Percentiles rank a stretch among this genome's conserved stretches.
Evolutionary conservation across 2,113 vertebrate genomes (phyloP).

Genomic region (Zootoca vivipara): DNA sequence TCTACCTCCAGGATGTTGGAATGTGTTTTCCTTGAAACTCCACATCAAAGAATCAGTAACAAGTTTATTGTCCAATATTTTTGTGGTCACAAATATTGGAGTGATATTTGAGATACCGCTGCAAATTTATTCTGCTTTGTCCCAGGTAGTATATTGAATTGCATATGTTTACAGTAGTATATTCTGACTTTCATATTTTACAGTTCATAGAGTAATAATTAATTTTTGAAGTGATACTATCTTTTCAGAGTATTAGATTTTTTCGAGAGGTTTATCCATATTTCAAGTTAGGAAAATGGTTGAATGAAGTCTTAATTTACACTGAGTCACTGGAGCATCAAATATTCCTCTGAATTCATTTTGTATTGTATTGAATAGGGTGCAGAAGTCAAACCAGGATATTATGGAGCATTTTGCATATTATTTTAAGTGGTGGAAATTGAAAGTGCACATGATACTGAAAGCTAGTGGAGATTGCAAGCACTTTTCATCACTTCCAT

Average conservation of each 20-base stretch:
- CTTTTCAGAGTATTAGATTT: neutral
- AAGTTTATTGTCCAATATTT: slow-evolving; percentile 82
- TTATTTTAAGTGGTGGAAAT: neutral
- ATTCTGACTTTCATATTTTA: neutral
- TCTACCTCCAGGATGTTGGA: slow-evolving; percentile 90
- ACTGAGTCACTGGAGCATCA: neutral
- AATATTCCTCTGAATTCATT: neutral
- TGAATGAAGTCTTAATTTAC: neutral
- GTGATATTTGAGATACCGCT: slow-evolving; percentile 85
- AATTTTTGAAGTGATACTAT: neutral
- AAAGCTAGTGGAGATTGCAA: neutral
- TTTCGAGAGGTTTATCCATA: neutral
- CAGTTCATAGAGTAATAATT: neutral
- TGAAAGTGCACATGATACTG: too few species aligned
- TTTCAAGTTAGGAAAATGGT: neutral
- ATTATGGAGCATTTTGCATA: neutral
- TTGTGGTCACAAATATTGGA: slow-evolving; percentile 85
- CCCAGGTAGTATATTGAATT: slow-evolving; percentile 69
- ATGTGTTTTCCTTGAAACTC: slow-evolving; percentile 86
- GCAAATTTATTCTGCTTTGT: slow-evolving; percentile 77
- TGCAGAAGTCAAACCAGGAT: neutral
- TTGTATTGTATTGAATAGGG: neutral
- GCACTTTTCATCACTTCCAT: neutral
- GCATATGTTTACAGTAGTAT: slow-evolving; percentile 19
- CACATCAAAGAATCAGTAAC: slow-evolving; percentile 77